Evolutionary conservation across 2,113 vertebrate genomes (phyloP).

Genomic region (Tenebrosternarchus preto): DNA sequence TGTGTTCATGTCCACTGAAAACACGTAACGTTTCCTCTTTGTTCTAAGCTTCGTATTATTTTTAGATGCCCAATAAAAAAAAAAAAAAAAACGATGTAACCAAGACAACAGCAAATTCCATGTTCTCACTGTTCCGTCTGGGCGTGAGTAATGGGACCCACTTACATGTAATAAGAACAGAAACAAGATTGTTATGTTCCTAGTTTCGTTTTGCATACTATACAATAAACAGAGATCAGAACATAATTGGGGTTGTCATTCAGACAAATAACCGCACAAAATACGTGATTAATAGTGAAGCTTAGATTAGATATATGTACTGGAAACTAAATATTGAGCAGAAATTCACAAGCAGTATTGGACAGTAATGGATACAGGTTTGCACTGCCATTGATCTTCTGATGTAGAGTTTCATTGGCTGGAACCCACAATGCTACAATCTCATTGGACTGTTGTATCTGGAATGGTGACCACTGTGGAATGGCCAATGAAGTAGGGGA

Average conservation of each 20-base stretch:
- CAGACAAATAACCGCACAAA: slow-evolving; percentile 10
- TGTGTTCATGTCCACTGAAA: slow-evolving; percentile 28
- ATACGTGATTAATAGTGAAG: neutral
- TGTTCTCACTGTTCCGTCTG: neutral
- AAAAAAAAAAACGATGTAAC: slow-evolving; percentile 46
- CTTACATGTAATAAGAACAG: slow-evolving; percentile 11
- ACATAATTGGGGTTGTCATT: slow-evolving; percentile 1
- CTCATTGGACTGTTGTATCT: neutral
- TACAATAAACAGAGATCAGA: neutral
- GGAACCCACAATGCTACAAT: neutral
- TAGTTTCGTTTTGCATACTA: neutral
- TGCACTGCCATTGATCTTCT: neutral
- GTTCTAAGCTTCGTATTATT: slow-evolving; percentile 37
- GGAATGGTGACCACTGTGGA: too few species aligned
- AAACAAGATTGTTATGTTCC: neutral
- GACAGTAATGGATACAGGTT: neutral
- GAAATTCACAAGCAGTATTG: neutral
- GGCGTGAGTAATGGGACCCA: slow-evolving; percentile 36
- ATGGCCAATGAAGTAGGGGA: too few species aligned
- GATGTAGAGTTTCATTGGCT: too few species aligned
- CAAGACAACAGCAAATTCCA: slow-evolving; percentile 44
- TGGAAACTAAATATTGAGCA: neutral
- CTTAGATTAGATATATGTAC: neutral
- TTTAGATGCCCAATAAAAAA: slow-evolving; percentile 34
- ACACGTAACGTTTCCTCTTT: neutral